phyloP scores from a whole-genome alignment of 2,888 invertebrate species.

The Stenichneumon culpator region DNA sequence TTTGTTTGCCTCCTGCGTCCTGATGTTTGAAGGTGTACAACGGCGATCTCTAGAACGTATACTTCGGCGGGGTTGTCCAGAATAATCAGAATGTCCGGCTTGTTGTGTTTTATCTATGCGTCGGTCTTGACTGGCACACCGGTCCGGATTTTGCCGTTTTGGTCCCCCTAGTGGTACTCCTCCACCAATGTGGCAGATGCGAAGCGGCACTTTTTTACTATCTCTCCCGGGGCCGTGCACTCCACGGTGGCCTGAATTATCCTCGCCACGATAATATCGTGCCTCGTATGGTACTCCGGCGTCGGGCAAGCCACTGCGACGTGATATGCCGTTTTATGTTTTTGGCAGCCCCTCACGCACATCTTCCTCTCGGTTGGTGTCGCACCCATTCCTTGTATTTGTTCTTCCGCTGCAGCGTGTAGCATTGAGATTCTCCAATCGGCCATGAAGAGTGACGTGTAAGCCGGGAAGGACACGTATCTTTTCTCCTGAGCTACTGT shows the following conservation, averaged over 20 bases:
- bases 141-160: too few species aligned
- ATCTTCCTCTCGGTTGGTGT: not conserved
- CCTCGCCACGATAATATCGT: not conserved
- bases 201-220: not conserved
- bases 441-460: conserved; percentile 1
- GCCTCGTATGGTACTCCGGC: too few species aligned
- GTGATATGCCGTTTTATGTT: not conserved
- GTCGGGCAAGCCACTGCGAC: not conserved
- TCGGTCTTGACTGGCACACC: conserved; percentile 2
- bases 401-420: conserved; percentile 9
- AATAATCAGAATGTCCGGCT: conserved; percentile 36
- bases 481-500: not conserved
- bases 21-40: conserved; percentile 58
- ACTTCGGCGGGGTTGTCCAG: conserved; percentile 28
- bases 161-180: not conserved
- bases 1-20: conserved; percentile 54
- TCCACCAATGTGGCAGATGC: not conserved
- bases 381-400: not conserved
- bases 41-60: conserved; percentile 30
- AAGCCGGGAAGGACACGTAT: not conserved
- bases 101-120: conserved; percentile 26
- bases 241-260: not conserved
- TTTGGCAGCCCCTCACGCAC: not conserved
- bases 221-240: not conserved
- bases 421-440: conserved; percentile 2